A percentile compares a stretch with the other conserved stretches of the same genome.
Conservation (phyloP, 2,888 invertebrate species). For the Alloplasta piceator region DNA sequence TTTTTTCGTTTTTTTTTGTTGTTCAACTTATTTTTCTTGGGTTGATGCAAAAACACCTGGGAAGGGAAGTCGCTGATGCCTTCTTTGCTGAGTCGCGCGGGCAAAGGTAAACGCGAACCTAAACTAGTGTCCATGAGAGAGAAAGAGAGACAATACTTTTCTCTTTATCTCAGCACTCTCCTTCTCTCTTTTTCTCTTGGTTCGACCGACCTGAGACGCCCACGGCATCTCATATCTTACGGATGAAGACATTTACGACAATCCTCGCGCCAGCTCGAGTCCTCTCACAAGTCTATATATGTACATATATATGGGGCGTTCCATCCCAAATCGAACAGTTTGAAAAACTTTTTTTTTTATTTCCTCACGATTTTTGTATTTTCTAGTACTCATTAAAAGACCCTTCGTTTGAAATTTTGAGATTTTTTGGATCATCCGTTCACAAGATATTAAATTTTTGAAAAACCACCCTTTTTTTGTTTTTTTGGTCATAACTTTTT, state of each 20-base stretch:
- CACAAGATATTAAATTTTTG: too few species aligned
- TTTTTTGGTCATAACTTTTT: too few species aligned
- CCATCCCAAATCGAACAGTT: too few species aligned
- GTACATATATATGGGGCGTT: too few species aligned
- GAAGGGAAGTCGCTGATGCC: slow-evolving; percentile 53
- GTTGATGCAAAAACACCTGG: slow-evolving; percentile 45
- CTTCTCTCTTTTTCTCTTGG: slow-evolving; percentile 26
- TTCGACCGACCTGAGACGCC: slow-evolving; percentile 71
- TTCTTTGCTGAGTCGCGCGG: slow-evolving; percentile 56
- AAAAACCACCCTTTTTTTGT: too few species aligned
- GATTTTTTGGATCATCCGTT: too few species aligned
- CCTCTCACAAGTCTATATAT: slow-evolving; percentile 39
- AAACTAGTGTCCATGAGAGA: slow-evolving; percentile 74
- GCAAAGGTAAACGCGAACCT: slow-evolving; percentile 73
- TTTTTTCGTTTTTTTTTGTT: slow-evolving; percentile 55
- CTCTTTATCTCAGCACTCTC: background rate
- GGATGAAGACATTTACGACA: slow-evolving; percentile 83
- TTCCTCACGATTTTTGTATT: too few species aligned
- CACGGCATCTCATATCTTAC: slow-evolving; percentile 82
- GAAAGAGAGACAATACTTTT: slow-evolving; percentile 13
- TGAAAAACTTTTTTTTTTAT: too few species aligned
- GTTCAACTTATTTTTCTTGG: slow-evolving; percentile 61
- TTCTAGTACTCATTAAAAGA: too few species aligned
- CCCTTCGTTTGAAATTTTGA: too few species aligned
- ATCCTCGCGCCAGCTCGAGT: slow-evolving; percentile 75